These are phyloP conservation scores for Dioctria rufipes DNA, from an alignment of 2,888 invertebrate genomes.

Conservation along the genomic window DNA sequence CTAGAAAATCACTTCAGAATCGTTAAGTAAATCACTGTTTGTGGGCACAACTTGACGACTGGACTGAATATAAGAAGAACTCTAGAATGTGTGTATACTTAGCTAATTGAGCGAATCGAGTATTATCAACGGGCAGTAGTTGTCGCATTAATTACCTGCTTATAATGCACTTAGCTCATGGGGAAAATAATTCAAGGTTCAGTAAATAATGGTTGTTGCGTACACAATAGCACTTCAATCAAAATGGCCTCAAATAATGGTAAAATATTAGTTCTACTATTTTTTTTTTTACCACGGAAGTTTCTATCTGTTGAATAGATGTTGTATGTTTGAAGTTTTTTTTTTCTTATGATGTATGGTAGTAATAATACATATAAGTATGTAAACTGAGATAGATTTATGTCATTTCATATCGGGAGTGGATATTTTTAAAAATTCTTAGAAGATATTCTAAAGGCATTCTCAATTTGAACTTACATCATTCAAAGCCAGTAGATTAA, in stretches of 20 bases:
- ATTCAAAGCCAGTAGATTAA: too few relatives aligned
- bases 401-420: too few relatives aligned
- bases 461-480: too few relatives aligned
- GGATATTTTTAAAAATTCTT: too few relatives aligned
- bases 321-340: too few relatives aligned
- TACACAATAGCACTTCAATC: constrained; percentile 9
- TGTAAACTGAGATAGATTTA: too few relatives aligned
- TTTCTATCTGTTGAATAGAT: too few relatives aligned
- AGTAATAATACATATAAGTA: too few relatives aligned
- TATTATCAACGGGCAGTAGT: constrained; percentile 33
- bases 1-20: constrained; percentile 21
- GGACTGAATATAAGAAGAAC: constrained; percentile 14
- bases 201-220: constrained; percentile 12
- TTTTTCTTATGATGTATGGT: too few relatives aligned
- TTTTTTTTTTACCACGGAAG: too few relatives aligned
- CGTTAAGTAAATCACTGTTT: constrained; percentile 29
- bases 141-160: constrained; percentile 36
- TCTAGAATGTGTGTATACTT: constrained; percentile 10
- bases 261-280: too few relatives aligned
- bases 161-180: constrained; percentile 18
- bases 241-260: not conserved
- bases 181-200: constrained; percentile 43
- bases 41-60: not conserved
- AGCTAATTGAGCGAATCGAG: constrained; percentile 40
- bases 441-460: too few relatives aligned